Percentiles rank a stretch among this genome's conserved stretches.
phyloP scores from a whole-genome alignment of 2,113 vertebrate species.

The Tetrax tetrax region DNA sequence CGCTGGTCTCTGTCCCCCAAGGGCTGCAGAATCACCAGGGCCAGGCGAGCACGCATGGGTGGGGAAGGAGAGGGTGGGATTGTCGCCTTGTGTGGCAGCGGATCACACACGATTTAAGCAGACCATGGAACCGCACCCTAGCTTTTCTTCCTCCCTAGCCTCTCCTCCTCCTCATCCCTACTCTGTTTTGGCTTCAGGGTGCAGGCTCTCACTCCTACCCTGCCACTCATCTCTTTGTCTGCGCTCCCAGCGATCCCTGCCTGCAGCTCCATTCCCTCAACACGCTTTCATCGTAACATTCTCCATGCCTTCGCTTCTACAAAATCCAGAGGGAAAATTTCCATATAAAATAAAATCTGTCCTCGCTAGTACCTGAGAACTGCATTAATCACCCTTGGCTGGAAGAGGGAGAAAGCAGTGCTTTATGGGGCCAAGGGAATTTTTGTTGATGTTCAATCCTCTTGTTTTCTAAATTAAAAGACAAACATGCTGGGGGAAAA shows the following conservation, averaged over 20 bases:
- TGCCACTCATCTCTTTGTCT: background rate
- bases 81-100: background rate
- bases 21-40: background rate
- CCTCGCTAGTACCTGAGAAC: background rate
- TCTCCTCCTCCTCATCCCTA: background rate
- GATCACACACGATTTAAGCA: background rate
- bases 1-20: accelerated
- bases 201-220: background rate
- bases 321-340: background rate
- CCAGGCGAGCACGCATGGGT: accelerated
- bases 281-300: background rate
- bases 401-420: background rate
- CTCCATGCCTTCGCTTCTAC: background rate
- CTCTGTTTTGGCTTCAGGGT: background rate
- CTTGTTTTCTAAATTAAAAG: constrained; percentile 30
- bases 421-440: background rate
- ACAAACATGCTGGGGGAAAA: background rate
- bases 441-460: background rate
- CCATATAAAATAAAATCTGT: background rate
- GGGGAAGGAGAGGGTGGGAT: background rate
- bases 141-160: background rate
- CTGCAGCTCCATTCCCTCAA: background rate
- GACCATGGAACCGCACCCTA: accelerated
- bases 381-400: background rate
- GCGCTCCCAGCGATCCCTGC: background rate